Base-by-base conservation (phyloP, 2,797 vertebrate genomes). In the Karalla daura region DNA sequence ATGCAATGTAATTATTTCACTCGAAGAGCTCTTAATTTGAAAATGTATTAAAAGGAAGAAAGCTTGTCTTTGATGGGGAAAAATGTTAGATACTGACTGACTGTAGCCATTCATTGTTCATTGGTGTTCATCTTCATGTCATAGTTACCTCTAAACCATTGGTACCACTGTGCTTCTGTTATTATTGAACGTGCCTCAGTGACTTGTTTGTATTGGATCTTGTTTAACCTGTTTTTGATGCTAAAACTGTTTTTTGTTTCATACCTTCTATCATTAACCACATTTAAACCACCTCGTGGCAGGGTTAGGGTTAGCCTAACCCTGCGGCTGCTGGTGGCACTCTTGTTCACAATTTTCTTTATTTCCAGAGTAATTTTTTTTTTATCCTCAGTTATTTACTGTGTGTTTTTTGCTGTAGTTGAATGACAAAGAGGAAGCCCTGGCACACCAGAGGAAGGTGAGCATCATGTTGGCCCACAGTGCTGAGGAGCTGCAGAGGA, bases 371-470 rank as follows among this genome's bases (percentile, higher is more conserved):
- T 15, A 3, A n/a, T n/a, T n/a, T 30, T 4, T 7, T 24, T 21
- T 4, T n/a, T 21, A 1, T 6, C 4, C 14, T 2, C 45, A 12
- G 2, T 53, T 10, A 12, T n/a, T 37, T 5, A n/a, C 8, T 7
- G 3, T 62, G 9, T 82, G 11, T 81, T 66, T 63, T 27, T n/a
- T 69, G 43, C 52, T 81, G 36, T 62, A 98, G 97, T 61, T 98
- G 37, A 96, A 95, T 35, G 96, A 98, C 81, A 98, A 96, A 76
- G 97, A 98, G 63, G 96, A 95, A 84, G 95, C 95, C 5, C 64
- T 98, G 81, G 96, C 97, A 5, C 97, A 98, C 83, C 97, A 98
- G 78, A 95, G 95, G 69, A 98, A 96, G 86, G 96, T 98, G 40
- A 98, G 95, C 83, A 94, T 96, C 78, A 97, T 98, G 96, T 86